These are phyloP conservation scores for Pelosia muscerda DNA, from an alignment of 2,888 invertebrate genomes.

Conservation along the genomic window DNA sequence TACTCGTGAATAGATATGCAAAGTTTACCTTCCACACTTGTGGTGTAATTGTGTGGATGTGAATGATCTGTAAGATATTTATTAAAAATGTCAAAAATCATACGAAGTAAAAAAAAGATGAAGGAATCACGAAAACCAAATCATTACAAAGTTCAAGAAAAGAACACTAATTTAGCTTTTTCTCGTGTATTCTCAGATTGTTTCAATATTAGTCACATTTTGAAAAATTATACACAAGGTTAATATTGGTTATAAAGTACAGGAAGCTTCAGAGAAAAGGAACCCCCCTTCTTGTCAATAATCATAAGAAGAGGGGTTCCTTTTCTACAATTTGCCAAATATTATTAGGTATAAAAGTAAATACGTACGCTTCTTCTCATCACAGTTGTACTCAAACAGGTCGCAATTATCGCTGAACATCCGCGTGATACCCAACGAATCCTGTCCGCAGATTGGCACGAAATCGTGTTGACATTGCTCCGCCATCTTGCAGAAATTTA, in stretches of 20 bases:
- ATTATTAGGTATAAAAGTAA: too few species aligned
- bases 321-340: background rate
- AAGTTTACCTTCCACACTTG: background rate
- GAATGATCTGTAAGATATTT: background rate
- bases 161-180: too few species aligned
- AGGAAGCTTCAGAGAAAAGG: too few species aligned
- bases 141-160: too few species aligned
- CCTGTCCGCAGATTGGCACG: constrained; percentile 79
- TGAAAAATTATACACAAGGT: too few species aligned
- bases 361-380: constrained; percentile 79
- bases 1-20: background rate
- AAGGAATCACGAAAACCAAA: too few species aligned
- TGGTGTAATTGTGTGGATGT: background rate
- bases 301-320: too few species aligned
- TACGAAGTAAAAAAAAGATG: too few species aligned
- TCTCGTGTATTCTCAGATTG: too few species aligned
- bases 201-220: too few species aligned
- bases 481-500: constrained; percentile 81
- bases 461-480: constrained; percentile 81
- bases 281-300: too few species aligned
- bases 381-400: constrained; percentile 80
- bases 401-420: constrained; percentile 82
- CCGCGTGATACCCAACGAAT: constrained; percentile 77
- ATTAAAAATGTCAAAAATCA: background rate
- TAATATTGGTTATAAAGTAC: too few species aligned